Evolutionary conservation across 2,888 invertebrate species (phyloP).

Genomic region (Hylaea fasciaria): DNA sequence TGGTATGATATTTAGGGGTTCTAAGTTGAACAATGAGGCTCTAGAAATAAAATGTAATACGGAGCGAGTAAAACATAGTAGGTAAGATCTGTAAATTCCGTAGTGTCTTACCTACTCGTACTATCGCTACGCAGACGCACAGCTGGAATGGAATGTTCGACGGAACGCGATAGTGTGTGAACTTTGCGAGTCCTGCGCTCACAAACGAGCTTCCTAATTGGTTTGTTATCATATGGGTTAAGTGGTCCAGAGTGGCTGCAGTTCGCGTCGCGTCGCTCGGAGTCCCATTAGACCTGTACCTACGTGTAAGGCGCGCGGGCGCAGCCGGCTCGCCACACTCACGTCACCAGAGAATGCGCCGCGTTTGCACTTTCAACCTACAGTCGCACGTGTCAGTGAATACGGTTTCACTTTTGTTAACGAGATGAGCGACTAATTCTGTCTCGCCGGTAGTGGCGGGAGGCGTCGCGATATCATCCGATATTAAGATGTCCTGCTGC

Average conservation of each 20-base stretch:
- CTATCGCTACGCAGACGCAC: too few relatives aligned
- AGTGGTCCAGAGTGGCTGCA: constrained; percentile 19
- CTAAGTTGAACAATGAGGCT: too few relatives aligned
- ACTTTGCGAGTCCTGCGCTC: constrained; percentile 4
- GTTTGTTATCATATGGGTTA: constrained; percentile 34
- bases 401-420: constrained; percentile 15
- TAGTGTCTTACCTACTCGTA: too few relatives aligned
- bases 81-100: too few relatives aligned
- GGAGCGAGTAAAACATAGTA: too few relatives aligned
- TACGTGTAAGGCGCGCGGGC: neutral
- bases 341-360: constrained; percentile 9
- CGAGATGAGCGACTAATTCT: constrained; percentile 9
- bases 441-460: constrained; percentile 1
- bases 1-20: too few relatives aligned
- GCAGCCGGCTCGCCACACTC: neutral
- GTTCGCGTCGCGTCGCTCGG: neutral
- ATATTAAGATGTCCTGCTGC: constrained; percentile 15
- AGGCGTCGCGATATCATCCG: too few relatives aligned
- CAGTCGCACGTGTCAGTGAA: neutral
- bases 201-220: constrained; percentile 26
- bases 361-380: neutral
- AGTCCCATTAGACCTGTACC: neutral
- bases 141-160: constrained; percentile 1
- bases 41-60: too few relatives aligned
- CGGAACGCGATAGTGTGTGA: constrained; percentile 3